A percentile compares a stretch with the other conserved stretches of the same genome.
These are phyloP conservation scores for Avahi laniger DNA, from an alignment of 2,797 vertebrate genomes.

Conservation along the genomic window DNA sequence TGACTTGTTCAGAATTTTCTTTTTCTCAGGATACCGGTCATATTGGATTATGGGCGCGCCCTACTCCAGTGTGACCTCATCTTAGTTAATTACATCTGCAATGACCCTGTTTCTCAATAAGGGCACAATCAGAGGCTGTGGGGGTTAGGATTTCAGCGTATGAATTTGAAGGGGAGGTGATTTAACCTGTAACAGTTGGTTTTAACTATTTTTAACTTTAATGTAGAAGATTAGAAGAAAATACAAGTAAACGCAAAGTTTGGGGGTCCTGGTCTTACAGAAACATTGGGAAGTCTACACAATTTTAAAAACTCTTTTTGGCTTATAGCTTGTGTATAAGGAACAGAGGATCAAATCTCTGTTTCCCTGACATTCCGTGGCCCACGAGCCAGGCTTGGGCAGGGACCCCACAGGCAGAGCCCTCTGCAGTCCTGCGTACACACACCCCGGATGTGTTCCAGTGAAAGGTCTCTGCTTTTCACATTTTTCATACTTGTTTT, in stretches of 20 bases:
- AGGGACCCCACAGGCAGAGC: too few species aligned
- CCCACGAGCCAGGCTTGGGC: background rate
- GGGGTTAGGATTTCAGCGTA: background rate
- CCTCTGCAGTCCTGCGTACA: accelerated
- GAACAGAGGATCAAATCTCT: background rate
- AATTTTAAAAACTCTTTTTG: background rate
- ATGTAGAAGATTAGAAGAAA: background rate
- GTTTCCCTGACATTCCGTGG: background rate
- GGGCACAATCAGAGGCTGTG: background rate
- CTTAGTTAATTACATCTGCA: background rate
- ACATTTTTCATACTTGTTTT: background rate
- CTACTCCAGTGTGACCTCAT: background rate
- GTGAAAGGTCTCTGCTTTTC: background rate
- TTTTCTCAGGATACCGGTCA: background rate
- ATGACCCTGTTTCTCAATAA: background rate
- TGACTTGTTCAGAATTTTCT: background rate
- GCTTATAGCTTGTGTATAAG: background rate
- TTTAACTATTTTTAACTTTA: background rate
- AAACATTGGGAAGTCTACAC: background rate
- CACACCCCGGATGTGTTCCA: accelerated
- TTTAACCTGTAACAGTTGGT: background rate
- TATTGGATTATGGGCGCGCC: too few species aligned
- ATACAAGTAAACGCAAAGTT: background rate
- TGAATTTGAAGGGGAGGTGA: background rate
- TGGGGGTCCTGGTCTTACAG: background rate